Conservation (phyloP, 1,140 invertebrate genomes). For the Charaxes varanes region DNA sequence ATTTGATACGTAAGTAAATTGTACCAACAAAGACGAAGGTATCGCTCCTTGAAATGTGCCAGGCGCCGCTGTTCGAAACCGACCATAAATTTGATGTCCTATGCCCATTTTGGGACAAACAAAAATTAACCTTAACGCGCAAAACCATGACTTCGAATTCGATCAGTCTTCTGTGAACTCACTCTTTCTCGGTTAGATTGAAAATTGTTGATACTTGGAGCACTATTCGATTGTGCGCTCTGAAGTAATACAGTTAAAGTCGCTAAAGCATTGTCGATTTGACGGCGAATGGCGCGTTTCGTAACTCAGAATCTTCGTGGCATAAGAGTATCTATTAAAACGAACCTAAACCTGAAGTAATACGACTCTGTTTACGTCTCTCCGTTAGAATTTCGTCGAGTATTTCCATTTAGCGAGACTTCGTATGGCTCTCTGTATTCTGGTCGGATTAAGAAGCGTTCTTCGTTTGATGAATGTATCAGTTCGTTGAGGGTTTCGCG, state of each 20-base stretch:
- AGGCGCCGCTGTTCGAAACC: conserved; percentile 47
- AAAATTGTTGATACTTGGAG: conserved; percentile 56
- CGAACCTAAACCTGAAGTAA: conserved; percentile 23
- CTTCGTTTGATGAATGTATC: conserved; percentile 57
- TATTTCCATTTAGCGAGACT: conserved; percentile 52
- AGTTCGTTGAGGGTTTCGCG: conserved; percentile 44
- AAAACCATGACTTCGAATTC: conserved; percentile 40
- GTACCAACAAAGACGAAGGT: conserved; percentile 51
- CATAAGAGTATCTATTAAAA: conserved; percentile 20
- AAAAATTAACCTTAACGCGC: conserved; percentile 51
- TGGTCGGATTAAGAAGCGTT: conserved; percentile 53
- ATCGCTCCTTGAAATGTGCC: conserved; percentile 57
- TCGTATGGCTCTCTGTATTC: conserved; percentile 46
- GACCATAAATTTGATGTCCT: conserved; percentile 58
- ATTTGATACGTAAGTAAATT: conserved; percentile 36
- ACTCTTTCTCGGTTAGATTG: conserved; percentile 39
- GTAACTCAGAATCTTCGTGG: conserved; percentile 38
- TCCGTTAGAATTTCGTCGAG: conserved; percentile 1
- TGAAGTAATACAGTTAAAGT: conserved; percentile 46
- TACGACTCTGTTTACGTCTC: conserved; percentile 27
- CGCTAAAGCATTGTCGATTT: conserved; percentile 43
- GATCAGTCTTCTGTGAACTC: conserved; percentile 29
- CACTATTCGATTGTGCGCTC: conserved; percentile 45
- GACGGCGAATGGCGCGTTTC: conserved; percentile 45
- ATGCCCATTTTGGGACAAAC: conserved; percentile 31